Evolutionary conservation across 2,797 vertebrate genomes (phyloP), one percentile per base, ranked within the genome.

Genomic region (Pantherophis vulpinus): DNA sequence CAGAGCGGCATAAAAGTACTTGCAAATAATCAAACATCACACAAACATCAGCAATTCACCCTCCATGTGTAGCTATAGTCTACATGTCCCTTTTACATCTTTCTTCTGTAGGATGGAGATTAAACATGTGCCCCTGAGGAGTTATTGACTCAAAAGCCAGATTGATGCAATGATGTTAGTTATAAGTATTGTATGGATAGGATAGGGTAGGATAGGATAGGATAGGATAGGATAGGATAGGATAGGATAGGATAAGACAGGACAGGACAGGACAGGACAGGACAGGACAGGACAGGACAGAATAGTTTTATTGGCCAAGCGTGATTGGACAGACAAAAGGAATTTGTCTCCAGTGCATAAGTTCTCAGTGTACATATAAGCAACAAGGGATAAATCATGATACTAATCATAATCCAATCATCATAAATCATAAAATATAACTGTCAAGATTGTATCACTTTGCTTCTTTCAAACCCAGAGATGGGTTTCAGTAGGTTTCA

Each of bases 191-290:
- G 13, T 27, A 56, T 12, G 59, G 8, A 8, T 0, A 60, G 59
- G 8, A 10, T 1, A 23, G 20, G 2, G 1, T 2, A 23, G 59
- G 20, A 8, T 0, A 23, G 59, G 2, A 23, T 0, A 23, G 58
- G 58, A 20, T 6, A 6, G 58, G 58, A 58, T 6, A 23, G 20
- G 6, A 60, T 8, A 8, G 7, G 59, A 27, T 0, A 23, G 20
- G 18, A 59, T 0, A 29, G 60, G 10, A 10, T 0, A 27, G 59
- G 8, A 8, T 0, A 25, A 8, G 8, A 9, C 0, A 25, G 59
- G 23, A 8, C 0, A 25, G 59, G 8, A 20, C 0, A 18, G 56
- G 5, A 18, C 0, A 23, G 18, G 2, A 2, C 0, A 23, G 58
- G 18, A 8, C 0, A 23, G 58, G 2, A 23, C 0, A 23, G 47